A percentile compares a stretch with the other conserved stretches of the same genome.
Evolutionary conservation across 2,888 invertebrate genomes (phyloP).

Genomic region (Seira musarum): DNA sequence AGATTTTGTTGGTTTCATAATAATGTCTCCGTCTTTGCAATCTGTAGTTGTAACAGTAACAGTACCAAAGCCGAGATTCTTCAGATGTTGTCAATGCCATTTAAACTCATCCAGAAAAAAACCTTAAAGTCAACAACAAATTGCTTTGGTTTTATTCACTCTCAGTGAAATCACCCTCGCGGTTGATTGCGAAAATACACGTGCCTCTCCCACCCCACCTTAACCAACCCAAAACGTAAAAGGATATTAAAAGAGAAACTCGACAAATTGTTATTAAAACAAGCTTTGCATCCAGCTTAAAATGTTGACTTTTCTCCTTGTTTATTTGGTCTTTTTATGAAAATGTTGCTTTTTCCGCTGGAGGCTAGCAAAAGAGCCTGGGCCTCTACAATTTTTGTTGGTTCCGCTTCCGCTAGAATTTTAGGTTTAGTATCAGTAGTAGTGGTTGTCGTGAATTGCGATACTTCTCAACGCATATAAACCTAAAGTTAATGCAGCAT

Average conservation of each 20-base stretch:
- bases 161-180: background rate
- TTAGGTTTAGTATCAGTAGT: too few relatives aligned
- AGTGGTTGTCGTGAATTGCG: too few relatives aligned
- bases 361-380: background rate
- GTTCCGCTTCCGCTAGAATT: too few relatives aligned
- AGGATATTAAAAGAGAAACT: background rate
- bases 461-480: background rate
- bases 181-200: background rate
- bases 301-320: background rate
- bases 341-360: background rate
- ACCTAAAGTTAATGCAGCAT: background rate
- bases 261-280: background rate
- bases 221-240: too few relatives aligned
- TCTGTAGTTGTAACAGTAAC: too few relatives aligned
- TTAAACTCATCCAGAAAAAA: background rate
- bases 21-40: too few relatives aligned
- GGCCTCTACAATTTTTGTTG: background rate
- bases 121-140: background rate
- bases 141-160: background rate
- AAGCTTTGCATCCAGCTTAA: background rate
- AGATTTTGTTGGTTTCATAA: background rate
- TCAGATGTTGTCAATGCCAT: slow-evolving; percentile 7
- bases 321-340: slow-evolving; percentile 1
- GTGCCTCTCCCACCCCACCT: background rate
- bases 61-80: background rate